Evolutionary conservation across 2,888 invertebrate genomes (phyloP), one percentile per base, ranked within the genome.

Genomic region (Trypoxylon attenuatum): DNA sequence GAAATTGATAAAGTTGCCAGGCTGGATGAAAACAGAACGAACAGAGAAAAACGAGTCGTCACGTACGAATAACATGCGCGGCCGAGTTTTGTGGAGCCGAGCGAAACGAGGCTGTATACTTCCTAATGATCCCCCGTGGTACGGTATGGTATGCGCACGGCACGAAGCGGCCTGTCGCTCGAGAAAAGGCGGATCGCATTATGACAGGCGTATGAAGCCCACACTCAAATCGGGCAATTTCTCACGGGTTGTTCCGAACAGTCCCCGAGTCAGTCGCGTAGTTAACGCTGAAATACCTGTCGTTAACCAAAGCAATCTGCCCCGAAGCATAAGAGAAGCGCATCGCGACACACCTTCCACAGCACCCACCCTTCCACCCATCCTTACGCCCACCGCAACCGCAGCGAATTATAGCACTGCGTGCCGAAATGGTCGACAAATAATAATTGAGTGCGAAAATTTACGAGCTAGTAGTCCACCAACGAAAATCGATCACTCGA

Each of bases 241-340:
- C 68, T 74, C 77, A 21, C 33, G 64, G 59, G 67, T 69, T 69
- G 59, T 64, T 77, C 69, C 62, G 50, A 73, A 69, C 70, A 60
- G 58, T 61, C 60, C 33, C 50, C 62, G 74, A 77, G 65, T 69
- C 67, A 49, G 69, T 73, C 63, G 70, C 56, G 63, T 72, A 75
- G 73, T 75, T 76, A 69, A 64, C 68, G 65, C 64, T 67, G 58
- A 66, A 69, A 77, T 71, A 74, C 60, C 67, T 71, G 74, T 71
- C 74, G 71, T 77, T 77, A 77, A 77, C 77, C 67, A 60, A 65
- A 67, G 71, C 75, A 71, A 71, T 77, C 71, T 76, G 55, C 53
- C 69, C 57, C 22, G 55, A 43, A 71, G 71, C 66, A 58, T 64
- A 69, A 64, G 58, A 52, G 51, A 58, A 65, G 47, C 64, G 53